These are phyloP conservation scores for Lepidocyrtoides sp. DNA, from an alignment of 2,888 invertebrate species.

Conservation along the genomic window DNA sequence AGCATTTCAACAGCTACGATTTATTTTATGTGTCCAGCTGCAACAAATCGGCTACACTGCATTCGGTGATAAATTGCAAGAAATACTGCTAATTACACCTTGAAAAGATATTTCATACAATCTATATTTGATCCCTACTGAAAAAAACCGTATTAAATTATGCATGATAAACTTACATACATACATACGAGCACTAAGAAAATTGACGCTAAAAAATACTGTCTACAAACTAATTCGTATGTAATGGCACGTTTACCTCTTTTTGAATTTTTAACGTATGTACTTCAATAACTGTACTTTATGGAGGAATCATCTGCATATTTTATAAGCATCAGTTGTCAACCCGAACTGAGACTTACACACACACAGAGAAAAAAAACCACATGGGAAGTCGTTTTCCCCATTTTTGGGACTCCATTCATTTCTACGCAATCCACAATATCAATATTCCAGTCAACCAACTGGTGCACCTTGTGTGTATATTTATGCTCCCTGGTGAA, in stretches of 20 bases:
- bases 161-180: too few relatives aligned
- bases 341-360: neutral
- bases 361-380: neutral
- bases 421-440: neutral
- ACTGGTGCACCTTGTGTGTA: neutral
- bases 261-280: neutral
- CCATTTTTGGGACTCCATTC: neutral
- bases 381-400: neutral
- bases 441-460: constrained; percentile 25
- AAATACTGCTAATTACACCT: too few relatives aligned
- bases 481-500: neutral
- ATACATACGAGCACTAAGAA: too few relatives aligned
- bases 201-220: too few relatives aligned
- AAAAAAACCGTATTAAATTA: too few relatives aligned
- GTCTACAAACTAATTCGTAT: neutral
- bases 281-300: neutral
- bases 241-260: neutral
- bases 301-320: neutral
- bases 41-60: too few relatives aligned
- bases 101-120: too few relatives aligned
- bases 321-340: neutral
- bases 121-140: too few relatives aligned
- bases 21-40: neutral
- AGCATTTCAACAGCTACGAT: neutral
- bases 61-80: too few relatives aligned